Percentiles rank a stretch among this genome's conserved stretches.
Conservation (phyloP, 2,888 invertebrate genomes). For the Scaptomyza flava region DNA sequence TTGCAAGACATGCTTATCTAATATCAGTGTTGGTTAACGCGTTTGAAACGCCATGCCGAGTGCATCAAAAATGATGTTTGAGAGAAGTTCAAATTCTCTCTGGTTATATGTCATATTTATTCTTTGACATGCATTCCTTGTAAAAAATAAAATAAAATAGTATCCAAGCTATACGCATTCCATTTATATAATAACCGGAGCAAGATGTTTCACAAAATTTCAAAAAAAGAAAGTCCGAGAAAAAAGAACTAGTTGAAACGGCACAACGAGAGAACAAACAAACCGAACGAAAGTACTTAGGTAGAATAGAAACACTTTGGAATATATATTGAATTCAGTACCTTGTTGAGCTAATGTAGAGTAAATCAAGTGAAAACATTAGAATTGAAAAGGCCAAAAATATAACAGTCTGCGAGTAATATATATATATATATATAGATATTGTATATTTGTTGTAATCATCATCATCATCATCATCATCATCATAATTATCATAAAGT, state of each 20-base stretch:
- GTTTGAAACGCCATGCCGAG: conserved; percentile 45
- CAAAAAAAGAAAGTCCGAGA: conserved; percentile 46
- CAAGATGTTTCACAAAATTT: conserved; percentile 29
- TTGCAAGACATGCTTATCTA: conserved; percentile 29
- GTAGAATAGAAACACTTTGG: conserved; percentile 49
- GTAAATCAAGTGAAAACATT: conserved; percentile 85
- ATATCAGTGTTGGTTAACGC: conserved; percentile 45
- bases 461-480: conserved; percentile 39
- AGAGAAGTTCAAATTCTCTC: conserved; percentile 5
- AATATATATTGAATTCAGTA: conserved; percentile 72
- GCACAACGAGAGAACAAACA: conserved; percentile 67
- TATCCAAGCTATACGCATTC: conserved; percentile 50
- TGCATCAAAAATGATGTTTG: conserved; percentile 24
- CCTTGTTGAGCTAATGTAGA: conserved; percentile 85
- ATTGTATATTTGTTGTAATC: conserved; percentile 54
- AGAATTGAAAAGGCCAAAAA: conserved; percentile 85
- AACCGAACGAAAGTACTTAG: conserved; percentile 55
- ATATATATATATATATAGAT: conserved; percentile 31
- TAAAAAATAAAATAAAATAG: conserved; percentile 16
- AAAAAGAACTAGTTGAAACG: conserved; percentile 39
- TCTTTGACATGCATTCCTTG: conserved; percentile 43
- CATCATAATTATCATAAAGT: conserved; percentile 24
- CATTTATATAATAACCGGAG: conserved; percentile 30
- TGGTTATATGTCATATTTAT: conserved; percentile 4
- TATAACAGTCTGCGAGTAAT: conserved; percentile 84